A percentile compares a stretch with the other conserved stretches of the same genome.
Evolutionary conservation across 1,140 invertebrate species (phyloP).

Genomic region (Cotesia typhae): DNA sequence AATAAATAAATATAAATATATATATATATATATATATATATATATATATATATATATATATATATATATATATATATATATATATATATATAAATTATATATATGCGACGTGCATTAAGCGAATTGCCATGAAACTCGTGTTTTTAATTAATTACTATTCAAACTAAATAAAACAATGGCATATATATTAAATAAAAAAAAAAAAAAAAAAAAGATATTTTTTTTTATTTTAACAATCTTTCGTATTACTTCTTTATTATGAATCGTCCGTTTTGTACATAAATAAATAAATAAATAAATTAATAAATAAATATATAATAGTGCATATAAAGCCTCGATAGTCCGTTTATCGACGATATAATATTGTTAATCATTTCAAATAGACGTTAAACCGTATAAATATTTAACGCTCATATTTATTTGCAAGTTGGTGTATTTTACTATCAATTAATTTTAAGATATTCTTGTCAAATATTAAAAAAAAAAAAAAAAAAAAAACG

Average conservation of each 20-base stretch:
- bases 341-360: constrained; percentile 11
- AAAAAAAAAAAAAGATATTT: not conserved
- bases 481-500: constrained; percentile 13
- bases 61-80: not conserved
- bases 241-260: constrained; percentile 1
- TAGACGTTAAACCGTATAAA: constrained; percentile 5
- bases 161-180: constrained; percentile 10
- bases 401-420: not conserved
- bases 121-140: constrained; percentile 34
- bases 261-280: constrained; percentile 1
- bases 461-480: constrained; percentile 35
- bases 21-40: not conserved
- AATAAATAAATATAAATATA: not conserved
- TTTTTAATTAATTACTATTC: constrained; percentile 1
- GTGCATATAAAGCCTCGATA: constrained; percentile 16
- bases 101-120: constrained; percentile 18
- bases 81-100: not conserved
- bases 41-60: not conserved
- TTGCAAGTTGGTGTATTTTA: constrained; percentile 6
- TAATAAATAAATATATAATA: constrained; percentile 1
- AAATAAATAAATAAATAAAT: constrained; percentile 9
- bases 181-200: constrained; percentile 9
- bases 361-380: constrained; percentile 7
- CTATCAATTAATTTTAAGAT: constrained; percentile 29
- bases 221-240: not conserved